Percentiles rank a stretch among this genome's conserved stretches.
Evolutionary conservation across 2,113 vertebrate species (phyloP).

Genomic region (Verasper variegatus): DNA sequence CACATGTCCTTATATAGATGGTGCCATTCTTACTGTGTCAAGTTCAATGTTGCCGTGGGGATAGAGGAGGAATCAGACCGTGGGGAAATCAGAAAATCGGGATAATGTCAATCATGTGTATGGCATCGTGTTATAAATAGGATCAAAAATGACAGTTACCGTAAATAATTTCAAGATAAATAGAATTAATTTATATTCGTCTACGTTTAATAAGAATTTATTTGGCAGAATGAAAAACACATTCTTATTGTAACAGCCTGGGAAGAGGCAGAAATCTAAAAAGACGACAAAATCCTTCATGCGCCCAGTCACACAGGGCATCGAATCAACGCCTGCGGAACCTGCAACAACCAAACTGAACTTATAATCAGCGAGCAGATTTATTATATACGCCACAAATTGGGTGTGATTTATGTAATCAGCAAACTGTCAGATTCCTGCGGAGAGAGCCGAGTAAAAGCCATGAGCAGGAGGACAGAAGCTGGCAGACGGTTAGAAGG

Average conservation of each 20-base stretch:
- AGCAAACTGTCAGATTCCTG: slow-evolving; percentile 52
- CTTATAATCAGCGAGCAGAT: slow-evolving; percentile 52
- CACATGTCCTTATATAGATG: slow-evolving; percentile 25
- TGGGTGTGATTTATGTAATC: slow-evolving; percentile 54
- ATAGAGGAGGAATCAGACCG: not conserved
- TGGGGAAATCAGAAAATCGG: slow-evolving; percentile 6
- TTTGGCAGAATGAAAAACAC: not conserved
- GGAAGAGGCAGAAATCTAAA: slow-evolving; percentile 4
- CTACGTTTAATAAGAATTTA: not conserved
- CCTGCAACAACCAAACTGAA: slow-evolving; percentile 5
- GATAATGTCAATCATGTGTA: not conserved
- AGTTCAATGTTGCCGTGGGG: slow-evolving; percentile 2
- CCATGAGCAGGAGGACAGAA: not conserved
- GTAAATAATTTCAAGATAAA: not conserved
- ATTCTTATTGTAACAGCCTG: not conserved
- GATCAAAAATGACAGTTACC: not conserved
- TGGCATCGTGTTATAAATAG: not conserved
- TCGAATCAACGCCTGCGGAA: slow-evolving; percentile 1
- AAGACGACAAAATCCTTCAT: not conserved
- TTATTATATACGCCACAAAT: slow-evolving; percentile 33
- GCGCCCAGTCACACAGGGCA: not conserved
- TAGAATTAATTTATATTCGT: not conserved
- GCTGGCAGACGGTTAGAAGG: not conserved
- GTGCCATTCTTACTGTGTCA: not conserved
- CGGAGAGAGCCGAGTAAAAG: slow-evolving; percentile 14